Percentiles rank a stretch among this genome's conserved stretches.
Conservation (phyloP, 2,888 invertebrate species). For the Rhopalosiphum nymphaeae region DNA sequence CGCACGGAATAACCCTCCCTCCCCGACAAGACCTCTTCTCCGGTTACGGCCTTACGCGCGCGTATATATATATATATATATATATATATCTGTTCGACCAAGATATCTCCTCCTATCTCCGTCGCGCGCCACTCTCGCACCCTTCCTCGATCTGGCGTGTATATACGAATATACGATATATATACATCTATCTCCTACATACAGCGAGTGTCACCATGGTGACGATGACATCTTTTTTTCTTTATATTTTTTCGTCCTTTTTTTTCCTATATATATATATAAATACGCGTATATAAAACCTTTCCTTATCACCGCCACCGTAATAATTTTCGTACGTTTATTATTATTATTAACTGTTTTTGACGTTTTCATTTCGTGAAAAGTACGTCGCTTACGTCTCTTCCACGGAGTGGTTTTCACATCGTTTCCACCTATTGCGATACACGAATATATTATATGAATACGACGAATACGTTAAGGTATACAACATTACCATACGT, state of each 20-base stretch:
- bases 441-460: neutral
- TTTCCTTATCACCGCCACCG: conserved; percentile 21
- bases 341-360: conserved; percentile 61
- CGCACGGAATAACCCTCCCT: conserved; percentile 21
- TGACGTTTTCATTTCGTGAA: conserved; percentile 56
- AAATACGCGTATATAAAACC: neutral
- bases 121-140: neutral
- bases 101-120: conserved; percentile 62
- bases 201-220: conserved; percentile 61
- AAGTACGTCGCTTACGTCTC: conserved; percentile 21
- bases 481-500: neutral
- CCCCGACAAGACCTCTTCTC: neutral
- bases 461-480: neutral
- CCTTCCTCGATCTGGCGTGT: neutral
- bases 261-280: neutral
- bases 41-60: neutral
- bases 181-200: conserved; percentile 5
- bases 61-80: neutral
- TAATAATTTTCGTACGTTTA: conserved; percentile 52
- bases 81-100: conserved; percentile 58
- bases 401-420: conserved; percentile 27
- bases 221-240: conserved; percentile 61
- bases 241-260: neutral
- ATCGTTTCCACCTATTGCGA: neutral
- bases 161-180: neutral